Base-by-base conservation (phyloP, 2,113 vertebrate species). In the Bettongia penicillata region DNA sequence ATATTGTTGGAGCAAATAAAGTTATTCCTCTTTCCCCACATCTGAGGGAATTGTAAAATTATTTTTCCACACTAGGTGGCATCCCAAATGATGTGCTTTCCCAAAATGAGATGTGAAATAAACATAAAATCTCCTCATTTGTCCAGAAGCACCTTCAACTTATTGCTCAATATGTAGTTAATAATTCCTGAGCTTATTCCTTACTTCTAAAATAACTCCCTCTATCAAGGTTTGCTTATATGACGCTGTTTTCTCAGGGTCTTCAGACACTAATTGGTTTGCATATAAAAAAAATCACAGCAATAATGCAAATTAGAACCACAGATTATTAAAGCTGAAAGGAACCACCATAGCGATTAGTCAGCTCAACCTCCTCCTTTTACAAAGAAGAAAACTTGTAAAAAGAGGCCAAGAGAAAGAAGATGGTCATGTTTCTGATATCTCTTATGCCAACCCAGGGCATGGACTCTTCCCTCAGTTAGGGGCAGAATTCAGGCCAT, bases 1-100 rank as follows among this genome's bases (percentile, higher is more conserved):
- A 22, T 84, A 84, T 43, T 84, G 19, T 22, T 84, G 68, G 37
- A 84, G n/a, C 2, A 43, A 77, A 77, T 77, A n/a, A 91, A 92
- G 89, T 84, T 96, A 37, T 90, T 95, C 68, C n/a, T 84, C 68
- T 84, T 93, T 52, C 23, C 43, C 0, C 16, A 57, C 51, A 91
- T 96, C 49, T 89, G 37, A 91, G 95, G 95, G 89, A 96, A 89
- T 94, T 90, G 96, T 92, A 96, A n/a, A 43, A 61, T 25, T 23
- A 50, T 3, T n/a, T 51, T 95, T 49, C 84, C 7, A 92, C 97
- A 90, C 97, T 96, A 98, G 97, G 61, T 97, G 97, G 97, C 96
- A 91, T 89, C 53, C 91, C 31, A 55, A 49, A 26, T 4, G n/a
- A 93, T 3, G 12, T 31, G 51, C 49, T 0, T 93, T 96, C 95